Percentiles rank a stretch among this genome's conserved stretches.
phyloP scores from a whole-genome alignment of 2,113 vertebrate species.

The Alligator mississippiensis region DNA sequence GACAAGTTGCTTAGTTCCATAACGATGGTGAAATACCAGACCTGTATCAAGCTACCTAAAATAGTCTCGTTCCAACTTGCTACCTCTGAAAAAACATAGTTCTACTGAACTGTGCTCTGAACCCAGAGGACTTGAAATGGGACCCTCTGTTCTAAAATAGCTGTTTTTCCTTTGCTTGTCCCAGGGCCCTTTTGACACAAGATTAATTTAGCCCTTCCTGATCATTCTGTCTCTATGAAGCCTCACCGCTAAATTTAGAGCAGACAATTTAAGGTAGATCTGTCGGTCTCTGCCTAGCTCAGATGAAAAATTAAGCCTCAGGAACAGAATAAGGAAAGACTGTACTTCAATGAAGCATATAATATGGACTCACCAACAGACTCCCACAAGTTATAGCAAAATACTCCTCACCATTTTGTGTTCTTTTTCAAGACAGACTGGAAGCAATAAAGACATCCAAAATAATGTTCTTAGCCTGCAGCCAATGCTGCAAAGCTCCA shows the following conservation, averaged over 20 bases:
- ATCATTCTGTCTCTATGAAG: slow-evolving; percentile 28
- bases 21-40: neutral
- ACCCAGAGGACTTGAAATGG: slow-evolving; percentile 29
- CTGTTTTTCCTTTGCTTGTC: slow-evolving; percentile 48
- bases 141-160: slow-evolving; percentile 48
- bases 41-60: neutral
- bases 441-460: fast-evolving
- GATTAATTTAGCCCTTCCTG: slow-evolving; percentile 68
- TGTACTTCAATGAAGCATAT: slow-evolving; percentile 21
- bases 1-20: neutral
- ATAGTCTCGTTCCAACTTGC: neutral
- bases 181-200: slow-evolving; percentile 61
- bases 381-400: neutral
- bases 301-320: slow-evolving; percentile 46
- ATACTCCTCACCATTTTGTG: neutral
- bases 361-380: neutral
- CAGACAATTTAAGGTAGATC: slow-evolving; percentile 56
- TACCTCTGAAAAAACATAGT: slow-evolving; percentile 12
- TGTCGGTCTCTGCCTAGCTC: slow-evolving; percentile 31
- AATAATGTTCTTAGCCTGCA: neutral
- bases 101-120: slow-evolving; percentile 25
- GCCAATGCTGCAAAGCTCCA: neutral
- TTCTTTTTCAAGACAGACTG: neutral
- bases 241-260: slow-evolving; percentile 55
- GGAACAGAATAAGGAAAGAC: slow-evolving; percentile 20